Evolutionary conservation across 2,888 invertebrate genomes (phyloP), one percentile per base, ranked within the genome.

Genomic region (Morinoia aosen): DNA sequence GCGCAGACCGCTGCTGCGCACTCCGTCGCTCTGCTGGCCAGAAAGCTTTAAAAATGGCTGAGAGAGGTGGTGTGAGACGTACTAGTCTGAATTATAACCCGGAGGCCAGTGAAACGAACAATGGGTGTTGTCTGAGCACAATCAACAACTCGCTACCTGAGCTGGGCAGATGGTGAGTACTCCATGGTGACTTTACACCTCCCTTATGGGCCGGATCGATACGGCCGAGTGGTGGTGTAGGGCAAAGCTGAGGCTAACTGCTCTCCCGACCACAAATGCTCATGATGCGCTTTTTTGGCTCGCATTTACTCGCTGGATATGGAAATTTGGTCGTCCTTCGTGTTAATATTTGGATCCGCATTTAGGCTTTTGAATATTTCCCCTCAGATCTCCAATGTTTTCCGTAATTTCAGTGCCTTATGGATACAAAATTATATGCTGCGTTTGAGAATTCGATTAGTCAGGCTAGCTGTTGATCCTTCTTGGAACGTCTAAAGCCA

Each of bases 61-160:
- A 96, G 96, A 96, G 96, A 96, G 96, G 96, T 96, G 96, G 96
- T 94, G 96, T 96, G 64, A 96, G 96, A 95, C 96, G 96, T 91
- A 96, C 96, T 95, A 96, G 96, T 76, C 95, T 96, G 95, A 96
- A 96, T 96, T 96, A 96, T 96, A 96, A 96, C 96, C 96, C 96
- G 95, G 96, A 96, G 95, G 96, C 96, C 95, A 96, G 95, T 96
- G 96, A 96, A 57, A 96, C 95, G 91, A 91, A 94, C 90, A 95
- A 96, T 58, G 96, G 96, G 76, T 96, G 96, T 96, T 96, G 96
- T 95, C 95, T 96, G 61, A 96, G 96, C 95, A 96, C 96, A 91
- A 96, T 96, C 94, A 96, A 96, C 96, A 96, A 96, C 96, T 96
- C 96, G 48, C 96, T 96, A 39, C 96, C 96, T 94, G 96, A 96